Conservation (phyloP, 2,113 vertebrate species). For the Haemorhous mexicanus region DNA sequence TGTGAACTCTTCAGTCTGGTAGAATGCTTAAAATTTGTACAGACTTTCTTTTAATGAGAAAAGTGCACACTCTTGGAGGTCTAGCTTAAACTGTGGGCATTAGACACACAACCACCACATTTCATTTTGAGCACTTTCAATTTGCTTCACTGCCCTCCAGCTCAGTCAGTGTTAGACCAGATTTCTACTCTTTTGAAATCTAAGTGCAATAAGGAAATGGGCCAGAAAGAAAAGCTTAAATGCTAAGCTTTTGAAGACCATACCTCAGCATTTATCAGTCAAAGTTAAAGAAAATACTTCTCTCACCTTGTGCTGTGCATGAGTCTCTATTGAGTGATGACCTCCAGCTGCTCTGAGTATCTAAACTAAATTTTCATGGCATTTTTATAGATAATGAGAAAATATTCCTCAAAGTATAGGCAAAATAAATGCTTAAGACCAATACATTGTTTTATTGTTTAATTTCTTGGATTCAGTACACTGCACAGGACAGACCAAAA, state of each 20-base stretch:
- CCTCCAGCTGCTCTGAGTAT: neutral
- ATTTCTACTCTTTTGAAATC: neutral
- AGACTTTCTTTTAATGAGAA: neutral
- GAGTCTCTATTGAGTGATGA: neutral
- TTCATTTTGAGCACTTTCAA: neutral
- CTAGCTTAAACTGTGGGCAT: neutral
- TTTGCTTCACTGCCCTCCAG: neutral
- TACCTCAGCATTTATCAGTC: neutral
- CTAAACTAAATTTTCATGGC: neutral
- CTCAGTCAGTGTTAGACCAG: neutral
- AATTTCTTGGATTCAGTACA: neutral
- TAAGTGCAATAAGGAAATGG: neutral
- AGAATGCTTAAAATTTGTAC: neutral
- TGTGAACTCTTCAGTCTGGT: neutral
- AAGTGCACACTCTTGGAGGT: neutral
- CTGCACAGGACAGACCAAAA: neutral
- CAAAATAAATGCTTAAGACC: neutral
- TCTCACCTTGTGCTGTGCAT: neutral
- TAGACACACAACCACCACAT: neutral
- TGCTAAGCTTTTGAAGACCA: neutral
- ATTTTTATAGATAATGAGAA: neutral
- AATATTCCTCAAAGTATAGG: neutral
- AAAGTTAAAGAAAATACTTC: neutral
- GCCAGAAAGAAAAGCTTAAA: neutral
- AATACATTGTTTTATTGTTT: neutral